Base-by-base conservation (phyloP, 2,888 invertebrate genomes). In the Ophraella communa region DNA sequence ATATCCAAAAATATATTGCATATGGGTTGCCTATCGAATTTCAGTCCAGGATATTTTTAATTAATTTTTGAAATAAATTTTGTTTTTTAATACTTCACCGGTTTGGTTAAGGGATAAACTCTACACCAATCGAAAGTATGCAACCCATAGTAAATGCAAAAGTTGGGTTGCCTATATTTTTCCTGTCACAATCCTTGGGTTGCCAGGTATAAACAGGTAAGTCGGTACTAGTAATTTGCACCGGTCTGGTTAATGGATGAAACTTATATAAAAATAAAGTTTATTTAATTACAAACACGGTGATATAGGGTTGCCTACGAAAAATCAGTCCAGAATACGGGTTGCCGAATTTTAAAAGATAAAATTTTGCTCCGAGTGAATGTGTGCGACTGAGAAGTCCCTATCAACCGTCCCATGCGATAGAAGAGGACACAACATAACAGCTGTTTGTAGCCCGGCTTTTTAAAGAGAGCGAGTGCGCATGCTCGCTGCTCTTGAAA, bases 111-210 rank as follows among this genome's bases (percentile, higher is more conserved):
- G 11, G 39, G 5, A 33, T 30, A 35, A 58, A 59, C 39, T 59
- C 24, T 11, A 51, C 51, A 35, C 59, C 58, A 58, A 58, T 53
- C 53, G 53, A 61, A 61, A 61, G 45, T 61, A 45, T 61, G 53
- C 44, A 61, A 27, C 47, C 45, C 33, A 61, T 61, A 61, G 30
- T 47, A 61, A 47, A 61, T 53, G 44, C 61, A 61, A 61, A 61
- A 33, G 54, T 54, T 54, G 54, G 61, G 61, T 27, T 61, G 61
- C 11, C 47, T 54, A 61, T 61, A 54, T 30, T 54, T 61, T 61
- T 54, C 54, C 54, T n/a, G 53, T 42, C 27, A 42, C 44, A 61
- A 53, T n/a, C 45, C 33, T 14, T 45, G 30, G 61, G 61, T 61
- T 18, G 61, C 21, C 61, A 61, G 61, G 61, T 61, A 45, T 61